Percentiles rank a stretch among this genome's conserved stretches.
These are phyloP conservation scores for Imbricaverruca yamaguchii DNA, from an alignment of 2,888 invertebrate species.

Conservation along the genomic window DNA sequence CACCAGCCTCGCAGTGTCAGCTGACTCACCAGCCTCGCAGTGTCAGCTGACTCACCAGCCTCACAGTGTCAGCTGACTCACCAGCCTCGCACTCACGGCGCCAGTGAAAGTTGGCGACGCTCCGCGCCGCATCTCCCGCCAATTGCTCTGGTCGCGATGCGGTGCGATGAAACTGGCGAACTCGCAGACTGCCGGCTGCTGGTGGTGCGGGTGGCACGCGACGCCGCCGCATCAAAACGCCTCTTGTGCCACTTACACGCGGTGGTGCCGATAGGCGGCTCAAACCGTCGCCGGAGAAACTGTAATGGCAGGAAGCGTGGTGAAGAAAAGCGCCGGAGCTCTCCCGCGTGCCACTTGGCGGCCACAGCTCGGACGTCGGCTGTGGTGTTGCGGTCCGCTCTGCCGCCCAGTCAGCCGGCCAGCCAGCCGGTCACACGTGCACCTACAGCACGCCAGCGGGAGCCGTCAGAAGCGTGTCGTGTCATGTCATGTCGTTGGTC, in stretches of 20 bases:
- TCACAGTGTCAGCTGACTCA: too few relatives aligned
- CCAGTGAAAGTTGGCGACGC: neutral
- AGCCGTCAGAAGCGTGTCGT: too few relatives aligned
- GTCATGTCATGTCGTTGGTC: too few relatives aligned
- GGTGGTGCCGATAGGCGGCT: neutral
- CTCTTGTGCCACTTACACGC: neutral
- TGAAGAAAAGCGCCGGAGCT: too few relatives aligned
- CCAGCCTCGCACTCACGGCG: neutral
- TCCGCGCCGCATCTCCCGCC: neutral
- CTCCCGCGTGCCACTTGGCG: neutral
- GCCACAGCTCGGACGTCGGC: neutral
- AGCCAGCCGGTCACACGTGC: too few relatives aligned
- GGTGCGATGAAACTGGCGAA: too few relatives aligned
- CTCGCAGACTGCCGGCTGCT: neutral
- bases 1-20: too few relatives aligned
- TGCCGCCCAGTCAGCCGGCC: neutral
- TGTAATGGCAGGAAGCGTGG: too few relatives aligned
- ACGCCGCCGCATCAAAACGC: neutral
- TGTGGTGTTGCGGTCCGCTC: neutral
- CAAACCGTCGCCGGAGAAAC: neutral
- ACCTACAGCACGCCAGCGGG: too few relatives aligned
- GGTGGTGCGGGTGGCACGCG: neutral
- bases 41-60: too few relatives aligned
- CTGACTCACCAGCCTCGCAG: too few relatives aligned
- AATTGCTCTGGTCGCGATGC: neutral